Conservation (phyloP, 2,797 vertebrate species). For the Myotis vivesi region DNA sequence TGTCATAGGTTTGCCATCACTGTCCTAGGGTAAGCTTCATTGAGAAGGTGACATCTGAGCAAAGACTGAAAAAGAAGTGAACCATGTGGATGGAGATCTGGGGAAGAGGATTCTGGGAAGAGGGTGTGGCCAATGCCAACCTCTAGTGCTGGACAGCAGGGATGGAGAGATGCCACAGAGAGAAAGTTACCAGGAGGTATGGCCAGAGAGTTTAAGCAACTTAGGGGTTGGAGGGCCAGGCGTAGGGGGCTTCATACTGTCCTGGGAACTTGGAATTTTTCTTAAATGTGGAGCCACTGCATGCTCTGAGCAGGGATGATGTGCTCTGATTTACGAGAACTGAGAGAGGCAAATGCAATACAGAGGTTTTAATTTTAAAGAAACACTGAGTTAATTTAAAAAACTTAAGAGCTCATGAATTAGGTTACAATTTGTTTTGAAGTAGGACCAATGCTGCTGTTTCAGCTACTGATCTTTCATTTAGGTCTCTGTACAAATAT, state of each 20-base stretch:
- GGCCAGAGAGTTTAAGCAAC: background rate
- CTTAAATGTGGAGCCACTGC: background rate
- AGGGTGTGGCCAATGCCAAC: background rate
- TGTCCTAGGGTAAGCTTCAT: background rate
- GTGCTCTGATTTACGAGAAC: background rate
- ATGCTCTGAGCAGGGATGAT: background rate
- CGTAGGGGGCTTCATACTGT: rapidly evolving
- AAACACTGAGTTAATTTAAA: background rate
- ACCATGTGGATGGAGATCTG: rapidly evolving
- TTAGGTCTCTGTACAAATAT: background rate
- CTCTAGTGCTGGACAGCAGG: background rate
- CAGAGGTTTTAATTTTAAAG: background rate
- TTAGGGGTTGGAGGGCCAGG: background rate
- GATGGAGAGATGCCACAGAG: background rate
- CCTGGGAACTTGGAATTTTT: background rate
- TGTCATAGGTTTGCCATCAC: too few relatives aligned
- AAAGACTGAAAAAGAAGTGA: background rate
- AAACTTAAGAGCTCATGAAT: background rate
- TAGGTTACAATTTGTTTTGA: background rate
- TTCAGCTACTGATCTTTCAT: background rate
- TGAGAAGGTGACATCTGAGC: background rate
- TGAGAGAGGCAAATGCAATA: background rate
- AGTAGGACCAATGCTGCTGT: rapidly evolving
- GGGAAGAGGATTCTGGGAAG: background rate
- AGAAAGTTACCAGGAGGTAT: background rate